Base-by-base conservation (phyloP, 2,888 invertebrate species). In the Acleris holmiana region DNA sequence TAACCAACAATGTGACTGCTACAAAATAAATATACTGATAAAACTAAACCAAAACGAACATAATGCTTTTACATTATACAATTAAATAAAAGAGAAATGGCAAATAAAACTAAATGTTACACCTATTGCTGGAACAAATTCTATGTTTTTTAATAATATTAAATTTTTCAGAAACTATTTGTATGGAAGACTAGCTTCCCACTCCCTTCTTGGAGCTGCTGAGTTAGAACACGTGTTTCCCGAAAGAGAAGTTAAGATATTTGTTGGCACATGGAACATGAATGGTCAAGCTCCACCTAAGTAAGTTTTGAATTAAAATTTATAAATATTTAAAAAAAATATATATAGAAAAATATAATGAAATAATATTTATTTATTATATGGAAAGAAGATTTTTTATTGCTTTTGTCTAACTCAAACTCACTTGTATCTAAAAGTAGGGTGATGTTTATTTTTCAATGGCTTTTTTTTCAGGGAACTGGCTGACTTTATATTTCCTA, bases 231-330 rank as follows among this genome's bases (percentile, higher is more conserved):
- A 97, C 83, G 96, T 97, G 50, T 94, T 99, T 76, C 98, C 98
- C 1, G 96, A 96, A 76, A 94, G 97, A 73, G 96, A 97, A 86
- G 94, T 98, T 0, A 96, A 95, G 70, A 95, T 99, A 75, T 98
- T 98, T 93, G 95, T 98, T 62, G 98, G 97, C 6, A 97, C 98
- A 23, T 99, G 99, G 98, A 99, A 99, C 83, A 98, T 99, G 98
- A 98, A 98, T 86, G 98, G 98, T 40, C 97, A 98, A 79, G 93
- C 94, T 71, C 96, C 96, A 50, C 96, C 96, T 51, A 95, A 95
- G 97, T 97, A 93, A 91, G 68, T 68, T 41, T 8, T 47, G 7
- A n/a, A n/a, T n/a, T n/a, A n/a, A n/a, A n/a, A n/a, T n/a, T n/a
- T n/a, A n/a, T n/a, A n/a, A n/a, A n/a, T n/a, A n/a, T n/a, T n/a